Conservation (phyloP, 2,888 invertebrate genomes). For the Artemia sp. region DNA sequence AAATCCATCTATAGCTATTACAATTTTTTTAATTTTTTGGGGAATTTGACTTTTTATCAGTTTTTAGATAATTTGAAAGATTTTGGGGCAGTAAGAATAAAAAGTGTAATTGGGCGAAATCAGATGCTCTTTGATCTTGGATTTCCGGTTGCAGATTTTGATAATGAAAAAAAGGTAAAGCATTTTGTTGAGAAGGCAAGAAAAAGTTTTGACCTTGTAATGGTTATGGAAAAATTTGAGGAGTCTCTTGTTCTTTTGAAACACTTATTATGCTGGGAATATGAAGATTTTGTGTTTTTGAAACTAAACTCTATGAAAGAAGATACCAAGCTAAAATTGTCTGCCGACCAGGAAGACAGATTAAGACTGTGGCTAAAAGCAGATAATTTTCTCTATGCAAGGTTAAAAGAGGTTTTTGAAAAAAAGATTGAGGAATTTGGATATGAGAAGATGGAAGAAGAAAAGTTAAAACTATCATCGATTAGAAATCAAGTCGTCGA, state of each 20-base stretch:
- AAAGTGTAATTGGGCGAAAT: not conserved
- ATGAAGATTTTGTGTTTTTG: not conserved
- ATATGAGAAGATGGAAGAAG: not conserved
- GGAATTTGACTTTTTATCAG: too few relatives aligned
- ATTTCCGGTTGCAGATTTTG: not conserved
- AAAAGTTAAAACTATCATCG: not conserved
- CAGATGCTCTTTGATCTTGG: constrained; percentile 6
- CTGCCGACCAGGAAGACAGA: not conserved
- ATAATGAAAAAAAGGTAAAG: not conserved
- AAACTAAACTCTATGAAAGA: constrained; percentile 3
- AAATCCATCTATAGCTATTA: too few relatives aligned
- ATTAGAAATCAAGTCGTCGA: not conserved
- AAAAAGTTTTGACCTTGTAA: not conserved
- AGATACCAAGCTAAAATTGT: not conserved
- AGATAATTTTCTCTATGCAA: not conserved
- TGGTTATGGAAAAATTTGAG: not conserved
- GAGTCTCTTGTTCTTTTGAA: constrained; percentile 1
- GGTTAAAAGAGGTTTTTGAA: not conserved
- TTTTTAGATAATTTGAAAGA: too few relatives aligned
- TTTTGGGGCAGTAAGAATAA: not conserved
- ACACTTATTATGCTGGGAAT: not conserved
- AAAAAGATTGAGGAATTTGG: not conserved
- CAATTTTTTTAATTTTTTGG: too few relatives aligned
- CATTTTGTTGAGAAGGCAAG: not conserved
- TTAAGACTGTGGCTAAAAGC: not conserved